phyloP scores from a whole-genome alignment of 2,888 invertebrate species.

The Drosophila falleni region DNA sequence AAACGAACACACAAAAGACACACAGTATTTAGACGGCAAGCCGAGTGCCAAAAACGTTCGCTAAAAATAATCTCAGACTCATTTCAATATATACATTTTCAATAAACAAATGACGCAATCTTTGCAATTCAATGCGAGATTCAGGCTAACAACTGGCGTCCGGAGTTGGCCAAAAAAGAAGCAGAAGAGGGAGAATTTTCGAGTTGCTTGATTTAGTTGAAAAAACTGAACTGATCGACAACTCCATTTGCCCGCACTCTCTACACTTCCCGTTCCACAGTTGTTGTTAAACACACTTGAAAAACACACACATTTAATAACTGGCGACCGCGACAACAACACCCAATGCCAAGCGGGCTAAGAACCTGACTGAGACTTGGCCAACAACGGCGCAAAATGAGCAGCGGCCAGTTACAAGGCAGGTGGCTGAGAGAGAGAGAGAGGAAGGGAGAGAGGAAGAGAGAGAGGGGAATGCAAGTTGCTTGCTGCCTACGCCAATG shows the following conservation, averaged over 20 bases:
- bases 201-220: conserved; percentile 10
- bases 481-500: conserved; percentile 72
- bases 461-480: background rate
- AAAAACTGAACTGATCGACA: conserved; percentile 49
- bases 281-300: conserved; percentile 14
- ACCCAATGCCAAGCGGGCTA: conserved; percentile 71
- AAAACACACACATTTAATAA: conserved; percentile 46
- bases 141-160: conserved; percentile 2
- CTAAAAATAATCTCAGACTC: conserved; percentile 74
- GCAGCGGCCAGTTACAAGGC: conserved; percentile 7
- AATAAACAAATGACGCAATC: conserved; percentile 80
- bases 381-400: conserved; percentile 23
- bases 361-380: conserved; percentile 74
- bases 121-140: conserved; percentile 32
- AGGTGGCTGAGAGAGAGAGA: background rate
- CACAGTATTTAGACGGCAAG: conserved; percentile 23
- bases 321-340: conserved; percentile 47
- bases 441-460: background rate
- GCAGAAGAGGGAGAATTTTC: background rate
- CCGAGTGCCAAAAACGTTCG: conserved; percentile 54
- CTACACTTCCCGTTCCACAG: conserved; percentile 12
- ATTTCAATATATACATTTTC: conserved; percentile 74
- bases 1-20: conserved; percentile 37
- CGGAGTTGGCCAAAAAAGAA: conserved; percentile 6
- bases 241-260: conserved; percentile 63